Base-by-base conservation (phyloP, 2,113 vertebrate genomes). In the Chloroceryle aenea region DNA sequence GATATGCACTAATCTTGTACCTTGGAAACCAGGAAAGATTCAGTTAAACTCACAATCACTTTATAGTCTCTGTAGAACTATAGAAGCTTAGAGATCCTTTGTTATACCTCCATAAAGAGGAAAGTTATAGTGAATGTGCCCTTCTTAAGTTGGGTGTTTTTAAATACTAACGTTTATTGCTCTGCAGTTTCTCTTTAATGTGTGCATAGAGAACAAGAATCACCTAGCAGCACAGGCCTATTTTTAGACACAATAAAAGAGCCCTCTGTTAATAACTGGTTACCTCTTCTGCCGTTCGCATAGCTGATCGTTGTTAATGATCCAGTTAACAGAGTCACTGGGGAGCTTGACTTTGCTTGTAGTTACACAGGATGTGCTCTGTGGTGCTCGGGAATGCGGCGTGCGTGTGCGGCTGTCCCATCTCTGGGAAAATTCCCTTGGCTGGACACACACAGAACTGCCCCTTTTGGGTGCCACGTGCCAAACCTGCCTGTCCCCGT, bases 121-220 rank as follows among this genome's bases (percentile, higher is more conserved):
- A 38, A 97, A 95, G 93, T 96, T 94, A 92, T 73, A 92, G 89
- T 72, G 76, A 95, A 81, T 59, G 84, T 86, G 88, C 90, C 90
- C 75, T 90, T 80, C 90, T 92, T 80, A 86, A 94, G 93, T 71
- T 86, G 72, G 83, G 83, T 94, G 90, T 90, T 95, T 96, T 97
- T 97, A 97, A 97, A 97, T 95, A 95, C 87, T 96, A 86, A 95
- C 6, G 2, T 95, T 94, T 96, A 96, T 95, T 96, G 86, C 95
- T 87, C 69, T 53, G 80, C 90, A 94, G 90, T 96, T 96, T 69
- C 90, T 75, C 84, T 93, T 95, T 93, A 83, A 93, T 20, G 48
- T 48, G 93, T 81, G 90, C 90, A 47, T 14, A 12, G 93, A 96
- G 96, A 96, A 93, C 76, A 81, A 92, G 92, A 90, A 87, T 67